Evolutionary conservation across 2,888 invertebrate species (phyloP), one percentile per base, ranked within the genome.

Genomic region (Strigamia crassipes): DNA sequence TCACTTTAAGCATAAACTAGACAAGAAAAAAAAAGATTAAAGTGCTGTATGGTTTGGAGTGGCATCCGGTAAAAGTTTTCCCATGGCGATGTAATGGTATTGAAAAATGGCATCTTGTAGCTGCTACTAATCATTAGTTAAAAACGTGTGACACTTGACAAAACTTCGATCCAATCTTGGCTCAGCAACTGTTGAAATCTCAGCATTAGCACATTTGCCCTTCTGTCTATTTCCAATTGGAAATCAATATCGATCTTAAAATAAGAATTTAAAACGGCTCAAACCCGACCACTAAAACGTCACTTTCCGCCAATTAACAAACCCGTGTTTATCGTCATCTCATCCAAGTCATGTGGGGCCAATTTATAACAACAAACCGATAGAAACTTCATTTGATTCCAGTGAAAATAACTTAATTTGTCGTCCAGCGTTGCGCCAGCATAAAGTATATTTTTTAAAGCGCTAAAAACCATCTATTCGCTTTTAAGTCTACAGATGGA

Each of bases 101-200:
- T 46, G 46, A 46, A 46, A 46, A 46, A 12, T 46, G 46, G 4
- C 46, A 46, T 13, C 46, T 46, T 46, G 46, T 46, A n/a, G 46
- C 61, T n/a, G 21, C 61, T 23, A 66, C 18, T 66, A 66, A 66
- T 66, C 61, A 66, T 23, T 12, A n/a, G 61, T 21, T 66, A 66
- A 66, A 66, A 66, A 66, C 61, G 8, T 12, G 10, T 66, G 61
- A 66, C 61, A 66, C 61, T 66, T 66, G 61, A 21, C 21, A 66
- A 27, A 66, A 23, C 61, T 23, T 66, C 23, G 6, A 66, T 66
- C 21, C 10, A 23, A 66, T 23, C 61, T 66, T 66, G 13, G 21
- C 61, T 23, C 61, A 23, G 61, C 61, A 66, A 66, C 61, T 66
- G 61, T 66, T 66, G 61, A 66, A 66, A 66, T 66, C 61, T 66